A percentile compares a stretch with the other conserved stretches of the same genome.
phyloP scores from a whole-genome alignment of 1,140 invertebrate species.

The Pseudomyrmex sp. region DNA sequence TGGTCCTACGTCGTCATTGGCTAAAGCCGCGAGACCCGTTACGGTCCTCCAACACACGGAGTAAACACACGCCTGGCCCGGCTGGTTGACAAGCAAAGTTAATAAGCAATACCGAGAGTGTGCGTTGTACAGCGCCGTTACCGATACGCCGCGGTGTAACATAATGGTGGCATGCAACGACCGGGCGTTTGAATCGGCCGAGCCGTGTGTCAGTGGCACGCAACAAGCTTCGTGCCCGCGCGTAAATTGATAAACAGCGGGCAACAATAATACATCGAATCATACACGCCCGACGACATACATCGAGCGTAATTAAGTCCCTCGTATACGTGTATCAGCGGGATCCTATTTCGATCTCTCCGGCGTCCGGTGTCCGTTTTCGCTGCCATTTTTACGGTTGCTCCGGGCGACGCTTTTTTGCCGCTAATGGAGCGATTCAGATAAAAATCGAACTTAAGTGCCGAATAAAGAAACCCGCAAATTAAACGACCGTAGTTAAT shows the following conservation, averaged over 20 bases:
- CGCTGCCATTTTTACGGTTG: neutral
- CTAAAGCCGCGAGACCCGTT: conserved; percentile 77
- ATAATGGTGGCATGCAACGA: conserved; percentile 79
- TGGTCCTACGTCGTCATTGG: conserved; percentile 75
- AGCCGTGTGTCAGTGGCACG: conserved; percentile 69
- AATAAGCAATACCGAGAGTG: conserved; percentile 81
- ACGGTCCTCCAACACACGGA: conserved; percentile 72
- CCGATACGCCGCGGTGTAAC: conserved; percentile 70
- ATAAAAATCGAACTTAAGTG: conserved; percentile 16
- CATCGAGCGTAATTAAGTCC: conserved; percentile 15
- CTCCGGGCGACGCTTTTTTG: neutral
- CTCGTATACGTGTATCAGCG: neutral
- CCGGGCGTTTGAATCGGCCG: conserved; percentile 65
- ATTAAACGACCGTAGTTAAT: conserved; percentile 15
- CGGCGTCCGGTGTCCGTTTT: neutral
- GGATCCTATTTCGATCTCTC: neutral
- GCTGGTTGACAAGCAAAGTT: conserved; percentile 79
- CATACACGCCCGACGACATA: neutral
- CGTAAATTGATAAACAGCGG: conserved; percentile 57
- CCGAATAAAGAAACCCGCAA: neutral
- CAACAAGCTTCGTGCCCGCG: conserved; percentile 59
- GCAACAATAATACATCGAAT: neutral
- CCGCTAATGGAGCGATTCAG: conserved; percentile 24
- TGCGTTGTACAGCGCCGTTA: conserved; percentile 68
- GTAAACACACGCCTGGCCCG: conserved; percentile 43